Base-by-base conservation (phyloP, 2,888 invertebrate genomes). In the Nomada fabriciana region DNA sequence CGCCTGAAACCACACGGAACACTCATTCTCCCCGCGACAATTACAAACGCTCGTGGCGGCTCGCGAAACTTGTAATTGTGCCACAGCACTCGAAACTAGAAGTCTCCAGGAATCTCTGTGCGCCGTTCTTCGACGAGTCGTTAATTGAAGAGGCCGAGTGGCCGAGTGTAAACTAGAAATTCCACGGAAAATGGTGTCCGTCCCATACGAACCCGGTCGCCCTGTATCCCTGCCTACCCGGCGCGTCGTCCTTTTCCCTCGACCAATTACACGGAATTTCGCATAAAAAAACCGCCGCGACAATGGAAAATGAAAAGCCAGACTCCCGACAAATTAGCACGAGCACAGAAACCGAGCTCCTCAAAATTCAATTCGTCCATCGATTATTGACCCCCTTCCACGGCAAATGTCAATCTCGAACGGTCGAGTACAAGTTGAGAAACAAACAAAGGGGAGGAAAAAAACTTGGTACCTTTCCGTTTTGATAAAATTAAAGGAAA, bases 11-110 rank as follows among this genome's bases (percentile, higher is more conserved):
- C 73, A 18, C 79, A 43, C n/a, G n/a, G 20, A 74, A 61, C 47
- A 59, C 73, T 78, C 60, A 63, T 80, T 73, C 53, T 43, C 60
- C 55, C 10, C 65, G 70, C 29, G 79, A 87, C 83, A 81, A 87
- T 83, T 76, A 76, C 65, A 63, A 42, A 55, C 50, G 73, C 29
- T 29, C 47, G 57, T 59, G 55, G 50, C 42, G 25, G 61, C 53
- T 42, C 79, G 68, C 75, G 63, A 83, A 87, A 87, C 88, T 87
- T 75, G 81, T 88, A 88, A 87, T 87, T 87, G 84, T 81, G 76
- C 75, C 57, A 10, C 36, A 73, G 57, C 63, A 77, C 86, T 86
- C 76, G 81, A 87, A 67, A 53, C 77, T 68, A 23, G 59, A 69
- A 74, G 63, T 59, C 65, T 29, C 70, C n/a, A 36, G 36, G 80